These are phyloP conservation scores for Parambassis ranga DNA, from an alignment of 2,797 vertebrate species.

Conservation along the genomic window DNA sequence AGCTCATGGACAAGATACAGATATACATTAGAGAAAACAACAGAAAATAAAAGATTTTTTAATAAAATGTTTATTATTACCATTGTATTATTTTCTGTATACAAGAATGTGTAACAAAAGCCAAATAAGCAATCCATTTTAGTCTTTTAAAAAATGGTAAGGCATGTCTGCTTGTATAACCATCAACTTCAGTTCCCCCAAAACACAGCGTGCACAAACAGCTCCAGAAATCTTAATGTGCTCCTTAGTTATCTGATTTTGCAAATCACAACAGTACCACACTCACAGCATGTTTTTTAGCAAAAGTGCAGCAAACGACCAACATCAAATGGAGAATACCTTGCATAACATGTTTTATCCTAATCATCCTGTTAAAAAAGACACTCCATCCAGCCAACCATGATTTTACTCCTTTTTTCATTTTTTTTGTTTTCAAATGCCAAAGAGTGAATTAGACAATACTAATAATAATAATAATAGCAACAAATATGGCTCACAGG, in stretches of 20 bases:
- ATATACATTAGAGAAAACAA: not conserved
- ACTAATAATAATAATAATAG: not conserved
- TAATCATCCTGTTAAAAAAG: conserved; percentile 47
- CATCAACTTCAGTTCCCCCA: conserved; percentile 63
- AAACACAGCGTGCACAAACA: conserved; percentile 71
- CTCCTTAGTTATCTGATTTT: conserved; percentile 60
- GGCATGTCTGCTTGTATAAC: conserved; percentile 82
- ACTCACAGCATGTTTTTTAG: conserved; percentile 72
- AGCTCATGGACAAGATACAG: not conserved
- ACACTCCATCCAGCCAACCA: conserved; percentile 22
- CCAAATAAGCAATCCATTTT: conserved; percentile 83
- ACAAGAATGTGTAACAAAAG: conserved; percentile 87
- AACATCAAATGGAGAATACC: conserved; percentile 64
- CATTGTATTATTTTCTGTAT: conserved; percentile 79
- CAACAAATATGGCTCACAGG: conserved; percentile 18
- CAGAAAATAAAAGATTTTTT: conserved; percentile 34
- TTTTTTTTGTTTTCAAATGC: conserved; percentile 30
- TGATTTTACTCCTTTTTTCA: not conserved
- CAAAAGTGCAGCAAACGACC: conserved; percentile 76
- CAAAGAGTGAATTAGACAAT: conserved; percentile 14
- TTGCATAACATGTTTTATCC: conserved; percentile 67
- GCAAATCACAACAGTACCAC: conserved; percentile 68
- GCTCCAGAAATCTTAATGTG: conserved; percentile 56
- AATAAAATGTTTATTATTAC: conserved; percentile 82
- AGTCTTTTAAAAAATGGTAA: conserved; percentile 82